phyloP scores from a whole-genome alignment of 2,797 vertebrate genomes.

The Intellagama lesueurii region DNA sequence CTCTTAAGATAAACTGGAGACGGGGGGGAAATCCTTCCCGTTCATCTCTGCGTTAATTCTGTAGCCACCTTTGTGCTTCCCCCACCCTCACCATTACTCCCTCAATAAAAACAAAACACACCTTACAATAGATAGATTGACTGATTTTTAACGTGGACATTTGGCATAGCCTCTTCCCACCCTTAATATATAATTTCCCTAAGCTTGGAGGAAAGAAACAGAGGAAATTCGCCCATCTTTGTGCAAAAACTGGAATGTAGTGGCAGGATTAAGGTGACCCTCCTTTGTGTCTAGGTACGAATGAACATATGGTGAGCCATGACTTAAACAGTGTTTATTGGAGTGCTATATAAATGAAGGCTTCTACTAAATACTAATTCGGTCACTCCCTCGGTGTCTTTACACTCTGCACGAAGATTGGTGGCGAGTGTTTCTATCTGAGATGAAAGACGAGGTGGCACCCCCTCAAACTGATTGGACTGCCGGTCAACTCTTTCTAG shows the following conservation, averaged over 20 bases:
- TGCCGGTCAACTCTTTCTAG: neutral
- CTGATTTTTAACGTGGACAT: neutral
- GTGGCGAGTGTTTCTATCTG: neutral
- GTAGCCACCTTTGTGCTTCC: slow-evolving; percentile 40
- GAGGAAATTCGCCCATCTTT: neutral
- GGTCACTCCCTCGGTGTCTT: neutral
- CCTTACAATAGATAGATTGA: neutral
- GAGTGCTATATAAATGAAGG: slow-evolving; percentile 26
- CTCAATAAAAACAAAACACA: slow-evolving; percentile 46
- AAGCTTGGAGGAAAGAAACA: neutral
- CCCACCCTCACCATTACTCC: slow-evolving; percentile 58
- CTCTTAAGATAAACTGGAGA: slow-evolving; percentile 50
- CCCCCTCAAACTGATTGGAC: neutral
- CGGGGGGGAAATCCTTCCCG: slow-evolving; percentile 28
- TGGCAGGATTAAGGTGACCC: slow-evolving; percentile 23
- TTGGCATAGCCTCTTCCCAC: neutral
- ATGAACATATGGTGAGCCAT: slow-evolving; percentile 65
- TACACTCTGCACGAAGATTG: neutral
- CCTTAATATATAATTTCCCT: neutral
- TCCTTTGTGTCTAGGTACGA: slow-evolving; percentile 67
- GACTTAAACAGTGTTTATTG: slow-evolving; percentile 43
- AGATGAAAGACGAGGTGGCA: neutral
- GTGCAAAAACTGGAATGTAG: slow-evolving; percentile 30
- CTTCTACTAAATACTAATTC: neutral
- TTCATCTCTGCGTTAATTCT: slow-evolving; percentile 53